These are phyloP conservation scores for Pasiphila rectangulata DNA, from an alignment of 2,888 invertebrate species.

Conservation along the genomic window DNA sequence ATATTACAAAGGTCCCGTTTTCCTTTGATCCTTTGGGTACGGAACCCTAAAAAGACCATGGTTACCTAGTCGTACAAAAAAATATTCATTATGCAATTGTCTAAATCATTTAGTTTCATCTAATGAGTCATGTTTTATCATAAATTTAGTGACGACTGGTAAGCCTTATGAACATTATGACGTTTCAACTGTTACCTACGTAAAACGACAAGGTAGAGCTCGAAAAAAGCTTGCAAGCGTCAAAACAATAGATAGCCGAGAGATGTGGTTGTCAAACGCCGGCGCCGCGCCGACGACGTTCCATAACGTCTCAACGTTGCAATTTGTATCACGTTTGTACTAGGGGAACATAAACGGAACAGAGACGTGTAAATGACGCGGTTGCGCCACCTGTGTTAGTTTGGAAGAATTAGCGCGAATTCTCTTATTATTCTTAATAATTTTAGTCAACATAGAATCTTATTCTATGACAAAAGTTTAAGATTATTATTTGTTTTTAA, in stretches of 20 bases:
- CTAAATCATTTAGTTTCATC: no score
- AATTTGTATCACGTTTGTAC: constrained; percentile 72
- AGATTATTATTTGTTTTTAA: no score
- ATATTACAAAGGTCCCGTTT: no score
- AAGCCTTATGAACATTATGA: constrained; percentile 2
- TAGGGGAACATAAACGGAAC: constrained; percentile 49
- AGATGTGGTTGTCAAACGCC: constrained; percentile 38
- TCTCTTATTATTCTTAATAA: no score
- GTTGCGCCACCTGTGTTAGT: constrained; percentile 43
- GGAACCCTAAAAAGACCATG: no score
- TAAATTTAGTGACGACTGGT: background rate
- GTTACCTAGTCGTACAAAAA: background rate
- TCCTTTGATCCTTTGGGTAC: no score
- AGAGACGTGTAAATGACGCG: constrained; percentile 6
- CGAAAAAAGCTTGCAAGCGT: constrained; percentile 51
- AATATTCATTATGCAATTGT: no score
- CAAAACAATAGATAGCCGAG: constrained; percentile 32
- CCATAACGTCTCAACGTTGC: constrained; percentile 69
- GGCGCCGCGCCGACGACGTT: constrained; percentile 42
- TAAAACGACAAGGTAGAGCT: constrained; percentile 27
- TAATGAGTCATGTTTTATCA: no score
- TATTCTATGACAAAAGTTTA: no score
- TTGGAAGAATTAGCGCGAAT: background rate
- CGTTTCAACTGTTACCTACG: background rate
- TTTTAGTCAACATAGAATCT: no score